phyloP scores from a whole-genome alignment of 2,797 vertebrate species.

The Paedocypris micromegethes region DNA sequence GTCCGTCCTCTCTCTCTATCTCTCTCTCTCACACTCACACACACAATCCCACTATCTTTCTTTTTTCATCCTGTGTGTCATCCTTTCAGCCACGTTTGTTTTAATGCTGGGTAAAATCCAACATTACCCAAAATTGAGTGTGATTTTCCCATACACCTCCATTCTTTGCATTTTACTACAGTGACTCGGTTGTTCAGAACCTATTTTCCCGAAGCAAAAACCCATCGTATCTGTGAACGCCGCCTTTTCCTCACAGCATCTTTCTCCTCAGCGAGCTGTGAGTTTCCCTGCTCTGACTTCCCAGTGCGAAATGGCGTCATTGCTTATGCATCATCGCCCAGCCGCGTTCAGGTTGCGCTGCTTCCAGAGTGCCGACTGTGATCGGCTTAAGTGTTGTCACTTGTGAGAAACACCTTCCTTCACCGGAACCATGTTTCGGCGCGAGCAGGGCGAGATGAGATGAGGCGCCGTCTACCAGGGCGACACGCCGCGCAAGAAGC shows the following conservation, averaged over 20 bases:
- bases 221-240: too few species aligned
- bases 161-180: too few species aligned
- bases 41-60: too few species aligned
- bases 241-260: neutral
- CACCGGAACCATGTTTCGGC: conserved; percentile 40
- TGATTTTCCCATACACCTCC: too few species aligned
- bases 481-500: conserved; percentile 48
- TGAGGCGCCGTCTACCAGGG: conserved; percentile 53
- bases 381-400: conserved; percentile 33
- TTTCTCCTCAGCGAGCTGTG: neutral
- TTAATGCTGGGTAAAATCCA: too few species aligned
- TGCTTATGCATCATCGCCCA: conserved; percentile 13
- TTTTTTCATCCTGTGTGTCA: too few species aligned
- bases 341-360: neutral
- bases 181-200: too few species aligned
- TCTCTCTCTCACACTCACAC: too few species aligned
- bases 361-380: conserved; percentile 37
- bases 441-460: conserved; percentile 38
- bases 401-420: conserved; percentile 37
- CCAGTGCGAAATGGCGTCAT: conserved; percentile 10
- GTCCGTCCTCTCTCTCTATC: too few species aligned
- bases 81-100: too few species aligned
- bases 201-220: too few species aligned
- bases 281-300: neutral
- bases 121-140: too few species aligned